Percentiles rank a stretch among this genome's conserved stretches.
Conservation (phyloP, 2,797 vertebrate species). For the Caiman crocodilus region DNA sequence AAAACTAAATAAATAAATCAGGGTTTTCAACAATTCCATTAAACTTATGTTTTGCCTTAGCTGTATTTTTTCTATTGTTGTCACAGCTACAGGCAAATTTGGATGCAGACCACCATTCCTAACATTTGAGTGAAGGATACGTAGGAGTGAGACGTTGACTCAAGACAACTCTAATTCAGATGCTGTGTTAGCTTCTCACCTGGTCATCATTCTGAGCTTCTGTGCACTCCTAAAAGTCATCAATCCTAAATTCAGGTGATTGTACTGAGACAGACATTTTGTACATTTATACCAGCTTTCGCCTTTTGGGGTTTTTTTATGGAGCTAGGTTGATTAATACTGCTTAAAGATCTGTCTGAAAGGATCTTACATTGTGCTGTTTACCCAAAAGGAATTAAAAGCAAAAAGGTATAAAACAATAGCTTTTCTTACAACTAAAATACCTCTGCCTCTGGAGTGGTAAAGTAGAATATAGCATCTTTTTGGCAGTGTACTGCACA, state of each 20-base stretch:
- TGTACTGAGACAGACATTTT: background rate
- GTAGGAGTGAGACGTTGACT: background rate
- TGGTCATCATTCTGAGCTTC: background rate
- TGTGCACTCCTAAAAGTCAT: background rate
- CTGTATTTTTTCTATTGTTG: background rate
- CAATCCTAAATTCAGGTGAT: background rate
- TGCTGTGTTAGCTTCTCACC: background rate
- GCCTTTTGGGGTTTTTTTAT: conserved; percentile 18
- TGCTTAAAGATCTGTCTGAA: background rate
- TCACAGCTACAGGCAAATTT: background rate
- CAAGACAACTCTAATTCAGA: conserved; percentile 31
- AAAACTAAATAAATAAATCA: background rate
- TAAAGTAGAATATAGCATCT: background rate
- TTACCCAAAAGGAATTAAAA: conserved; percentile 16
- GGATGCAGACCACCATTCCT: background rate
- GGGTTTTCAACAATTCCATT: background rate
- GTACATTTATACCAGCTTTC: background rate
- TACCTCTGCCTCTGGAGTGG: background rate
- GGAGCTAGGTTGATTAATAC: accelerated
- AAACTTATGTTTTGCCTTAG: background rate
- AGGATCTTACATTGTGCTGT: background rate
- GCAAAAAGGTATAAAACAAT: background rate
- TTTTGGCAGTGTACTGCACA: background rate
- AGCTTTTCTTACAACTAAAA: background rate
- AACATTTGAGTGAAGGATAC: conserved; percentile 16